Base-by-base conservation (phyloP, 2,797 vertebrate species). In the Antrozous pallidus region DNA sequence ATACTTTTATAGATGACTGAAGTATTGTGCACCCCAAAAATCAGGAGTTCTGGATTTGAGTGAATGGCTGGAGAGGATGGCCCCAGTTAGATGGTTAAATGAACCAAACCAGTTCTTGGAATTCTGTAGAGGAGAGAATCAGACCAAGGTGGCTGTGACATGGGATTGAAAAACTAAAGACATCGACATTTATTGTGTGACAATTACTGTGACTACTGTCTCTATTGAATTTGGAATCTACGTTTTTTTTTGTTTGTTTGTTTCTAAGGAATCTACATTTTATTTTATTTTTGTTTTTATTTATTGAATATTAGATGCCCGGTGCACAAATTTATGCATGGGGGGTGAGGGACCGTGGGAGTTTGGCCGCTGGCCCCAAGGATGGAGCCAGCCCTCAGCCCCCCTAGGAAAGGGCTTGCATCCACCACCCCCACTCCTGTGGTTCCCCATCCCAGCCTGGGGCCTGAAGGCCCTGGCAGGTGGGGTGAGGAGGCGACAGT, bases 1-100 rank as follows among this genome's bases (percentile, higher is more conserved):
- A 79, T 73, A 93, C 56, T 95, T 95, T 88, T 84, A 45, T 77
- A 88, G 69, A 54, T 93, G 80, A 94, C 88, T 79, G 28, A 95
- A 83, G 38, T 88, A 90, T 88, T 96, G 14, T 94, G 54, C 90
- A 49, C 70, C 88, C 58, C 81, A 81, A 82, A 91, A 26, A 56
- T 91, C 40, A 42, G n/a, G 88, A 95, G 93, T 61, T 96, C 42
- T 93, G 70, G 69, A 88, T 91, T 89, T 71, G 84, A 42, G 36
- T 67, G 84, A 74, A 69, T 47, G 33, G 49, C 73, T 87, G 56
- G 81, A 87, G 90, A 93, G 69, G 67, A 63, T 54, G 69, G 56
- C 77, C 45, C 63, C 61, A 47, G 31, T 42, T 69, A 84, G 88
- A 84, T 40, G 80, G 67, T 36, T 24, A 86, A 90, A 61, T 78